Base-by-base conservation (phyloP, 2,888 invertebrate species). In the Bellardia pandia region DNA sequence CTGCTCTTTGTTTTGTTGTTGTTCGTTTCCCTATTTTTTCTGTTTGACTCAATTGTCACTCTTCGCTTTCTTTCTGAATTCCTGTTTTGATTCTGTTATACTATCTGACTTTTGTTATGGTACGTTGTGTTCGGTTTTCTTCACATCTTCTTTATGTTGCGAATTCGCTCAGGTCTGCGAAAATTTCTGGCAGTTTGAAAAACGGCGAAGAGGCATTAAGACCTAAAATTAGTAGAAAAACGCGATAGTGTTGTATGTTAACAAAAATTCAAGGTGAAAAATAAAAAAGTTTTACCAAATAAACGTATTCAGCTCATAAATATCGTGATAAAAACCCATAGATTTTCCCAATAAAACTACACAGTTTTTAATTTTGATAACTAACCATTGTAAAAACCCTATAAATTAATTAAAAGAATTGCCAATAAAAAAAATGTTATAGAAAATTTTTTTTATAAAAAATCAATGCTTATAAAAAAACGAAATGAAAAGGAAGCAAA, bases 211-310 rank as follows among this genome's bases (percentile, higher is more conserved):
- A 78, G 86, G 74, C 76, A 88, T 84, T 71, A 83, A 86, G 80
- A 86, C 87, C 86, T 82, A 88, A 87, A 88, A 78, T 68, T 84
- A 71, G 75, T 76, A 72, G 76, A 83, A 86, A 88, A 89, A 85
- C 75, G 85, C 87, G 85, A 48, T 48, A 85, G 88, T 88, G 77
- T 87, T 87, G 84, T 85, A 81, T 84, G 87, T 85, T 87, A 85
- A 87, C 77, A 88, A 84, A 81, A 85, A 88, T 89, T 88, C 88
- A 89, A 88, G 89, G 88, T 88, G 88, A 89, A 89, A 89, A 89
- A 66, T 74, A 56, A 77, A 81, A 69, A 53, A 42, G 8, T 33
- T 51, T 78, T 62, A 37, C 13, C 9, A 81, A 68, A 72, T 77
- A 60, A 40, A 60, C 56, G 45, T 30, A 66, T 40, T 64, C 5